phyloP scores from a whole-genome alignment of 2,113 vertebrate species.

The Gadus macrocephalus region DNA sequence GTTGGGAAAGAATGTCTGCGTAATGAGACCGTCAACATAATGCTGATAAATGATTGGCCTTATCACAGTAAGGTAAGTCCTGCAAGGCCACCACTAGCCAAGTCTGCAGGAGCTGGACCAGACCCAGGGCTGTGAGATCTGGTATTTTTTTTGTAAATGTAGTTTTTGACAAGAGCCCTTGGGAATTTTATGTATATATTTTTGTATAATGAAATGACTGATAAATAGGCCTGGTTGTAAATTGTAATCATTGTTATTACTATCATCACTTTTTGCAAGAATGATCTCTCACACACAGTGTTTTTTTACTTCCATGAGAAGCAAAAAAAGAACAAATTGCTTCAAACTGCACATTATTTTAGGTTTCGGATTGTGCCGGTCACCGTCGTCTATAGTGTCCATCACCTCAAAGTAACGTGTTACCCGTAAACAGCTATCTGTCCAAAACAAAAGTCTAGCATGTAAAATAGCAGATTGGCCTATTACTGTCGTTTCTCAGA shows the following conservation, averaged over 20 bases:
- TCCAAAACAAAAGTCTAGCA: background rate
- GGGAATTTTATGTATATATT: too few relatives aligned
- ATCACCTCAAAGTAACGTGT: background rate
- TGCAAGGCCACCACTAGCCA: background rate
- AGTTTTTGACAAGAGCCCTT: too few relatives aligned
- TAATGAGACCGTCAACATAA: constrained; percentile 41
- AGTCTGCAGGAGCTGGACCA: too few relatives aligned
- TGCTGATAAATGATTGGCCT: constrained; percentile 28
- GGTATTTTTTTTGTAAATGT: too few relatives aligned
- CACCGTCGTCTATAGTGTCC: background rate
- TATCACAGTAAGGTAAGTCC: constrained; percentile 25
- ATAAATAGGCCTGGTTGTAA: background rate
- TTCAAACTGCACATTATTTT: background rate
- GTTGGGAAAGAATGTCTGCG: constrained; percentile 8
- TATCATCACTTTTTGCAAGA: background rate
- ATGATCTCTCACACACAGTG: background rate
- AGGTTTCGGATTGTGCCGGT: background rate
- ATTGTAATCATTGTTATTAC: background rate
- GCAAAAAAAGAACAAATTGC: background rate
- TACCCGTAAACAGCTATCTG: background rate
- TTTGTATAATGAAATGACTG: too few relatives aligned
- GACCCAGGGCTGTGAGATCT: too few relatives aligned
- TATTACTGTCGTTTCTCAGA: background rate
- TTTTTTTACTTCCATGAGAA: background rate
- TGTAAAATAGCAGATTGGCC: background rate